Base-by-base conservation (phyloP, 2,797 vertebrate genomes). In the Morus bassanus region DNA sequence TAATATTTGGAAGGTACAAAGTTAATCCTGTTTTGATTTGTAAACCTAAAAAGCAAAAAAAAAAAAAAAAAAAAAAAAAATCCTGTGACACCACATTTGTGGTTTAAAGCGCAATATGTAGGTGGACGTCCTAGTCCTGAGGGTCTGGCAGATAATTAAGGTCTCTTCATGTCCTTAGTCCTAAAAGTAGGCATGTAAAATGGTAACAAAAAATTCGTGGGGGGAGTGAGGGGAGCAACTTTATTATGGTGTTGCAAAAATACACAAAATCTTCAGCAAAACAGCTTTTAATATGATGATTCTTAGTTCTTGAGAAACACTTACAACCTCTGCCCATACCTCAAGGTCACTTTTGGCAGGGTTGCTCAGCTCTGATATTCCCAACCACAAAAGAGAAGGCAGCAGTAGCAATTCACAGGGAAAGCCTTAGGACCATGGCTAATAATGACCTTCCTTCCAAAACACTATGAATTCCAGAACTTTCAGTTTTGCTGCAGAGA, bases 1-100 rank as follows among this genome's bases (percentile, higher is more conserved):
- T 86, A 94, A 91, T 95, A 84, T 83, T 85, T 88, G 37, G 54
- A 88, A 76, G 59, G 53, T 74, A 31, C 33, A 76, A 41, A 27
- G 8, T 8, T 86, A 35, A 21, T 7, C 11, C n/a, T 43, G 27
- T 51, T 83, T 57, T 70, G 18, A 10, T 79, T 60, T 65, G 54
- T 51, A 81, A 88, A 50, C 12, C 8, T 43, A 53, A 72, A 48
- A 50, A 22, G 7, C 23, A 64, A 70, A 48, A 3, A 9, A 56
- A 48, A 77, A 77, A 21, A 74, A 48, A 3, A 9, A 56, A 48
- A 77, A 74, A 53, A 3, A 9, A 60, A 48, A 77, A 80, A 18
- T 46, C 10, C 22, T 1, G 0, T 68, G 68, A 30, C 11, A 6
- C 21, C 4, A 0, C 7, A 13, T 54, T 39, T 64, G 35, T 56